Conservation (phyloP, 2,797 vertebrate genomes). For the Miichthys miiuy region DNA sequence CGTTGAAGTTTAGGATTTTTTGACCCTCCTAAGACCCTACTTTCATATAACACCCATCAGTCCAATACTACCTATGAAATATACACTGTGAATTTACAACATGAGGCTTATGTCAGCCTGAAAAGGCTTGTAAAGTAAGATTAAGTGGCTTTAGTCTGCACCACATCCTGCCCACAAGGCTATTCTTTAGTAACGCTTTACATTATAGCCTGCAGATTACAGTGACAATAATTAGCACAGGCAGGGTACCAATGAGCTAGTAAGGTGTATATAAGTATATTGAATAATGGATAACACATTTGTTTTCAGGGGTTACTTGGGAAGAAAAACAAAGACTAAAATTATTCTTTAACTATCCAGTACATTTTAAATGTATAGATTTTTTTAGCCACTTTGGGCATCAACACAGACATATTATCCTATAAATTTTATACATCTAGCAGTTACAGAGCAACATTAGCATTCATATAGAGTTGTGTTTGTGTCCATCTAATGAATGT, state of each 20-base stretch:
- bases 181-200: neutral
- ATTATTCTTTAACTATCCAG: neutral
- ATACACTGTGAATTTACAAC: constrained; percentile 58
- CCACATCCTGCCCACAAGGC: neutral
- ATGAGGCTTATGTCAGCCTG: constrained; percentile 21
- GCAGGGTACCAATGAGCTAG: neutral
- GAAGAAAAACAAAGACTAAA: neutral
- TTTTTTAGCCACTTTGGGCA: neutral
- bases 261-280: neutral
- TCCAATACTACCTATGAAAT: constrained; percentile 22
- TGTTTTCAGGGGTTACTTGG: neutral
- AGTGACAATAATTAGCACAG: neutral
- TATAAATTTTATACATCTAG: neutral
- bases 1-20: constrained; percentile 4
- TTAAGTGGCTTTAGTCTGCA: constrained; percentile 15
- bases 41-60: constrained; percentile 17
- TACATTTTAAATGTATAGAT: neutral
- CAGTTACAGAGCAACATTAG: neutral
- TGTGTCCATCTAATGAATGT: too few relatives aligned
- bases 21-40: neutral
- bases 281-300: neutral
- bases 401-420: neutral
- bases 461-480: too few relatives aligned
- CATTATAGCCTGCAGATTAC: constrained; percentile 10
- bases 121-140: constrained; percentile 19